Conservation (phyloP, 64 coral and sea anemone species). For the Dendronephthya gigantea region DNA sequence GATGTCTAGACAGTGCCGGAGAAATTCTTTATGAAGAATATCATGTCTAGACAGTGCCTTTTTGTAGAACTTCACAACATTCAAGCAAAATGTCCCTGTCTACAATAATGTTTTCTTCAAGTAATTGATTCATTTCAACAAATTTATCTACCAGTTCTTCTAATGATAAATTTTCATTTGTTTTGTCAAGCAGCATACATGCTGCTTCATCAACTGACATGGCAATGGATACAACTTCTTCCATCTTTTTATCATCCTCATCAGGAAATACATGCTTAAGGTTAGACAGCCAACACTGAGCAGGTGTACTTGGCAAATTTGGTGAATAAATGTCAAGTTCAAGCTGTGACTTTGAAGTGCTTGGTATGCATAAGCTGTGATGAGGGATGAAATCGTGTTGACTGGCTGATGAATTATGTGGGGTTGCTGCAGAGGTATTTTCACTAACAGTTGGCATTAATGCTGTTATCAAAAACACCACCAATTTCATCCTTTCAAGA, state of each 20-base stretch:
- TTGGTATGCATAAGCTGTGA: no score
- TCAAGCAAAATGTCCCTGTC: slow-evolving; percentile 5
- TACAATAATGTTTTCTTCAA: background rate
- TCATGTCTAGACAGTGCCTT: background rate
- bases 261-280: background rate
- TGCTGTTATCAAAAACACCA: background rate
- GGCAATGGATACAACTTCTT: background rate
- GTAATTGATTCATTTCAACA: background rate
- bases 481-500: background rate
- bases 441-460: background rate
- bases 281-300: background rate
- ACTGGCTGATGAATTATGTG: no score
- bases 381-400: no score
- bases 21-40: slow-evolving; percentile 16
- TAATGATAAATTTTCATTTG: background rate
- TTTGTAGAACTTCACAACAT: slow-evolving; percentile 13
- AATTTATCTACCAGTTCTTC: background rate
- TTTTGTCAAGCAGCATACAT: background rate
- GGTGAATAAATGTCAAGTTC: no score
- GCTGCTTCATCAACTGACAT: background rate
- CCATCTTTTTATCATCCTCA: background rate
- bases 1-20: no score
- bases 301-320: background rate
- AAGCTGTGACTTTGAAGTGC: no score
- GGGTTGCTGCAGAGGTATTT: no score